Evolutionary conservation across 1,140 invertebrate genomes (phyloP).

Genomic region (Aleiodes sp.): DNA sequence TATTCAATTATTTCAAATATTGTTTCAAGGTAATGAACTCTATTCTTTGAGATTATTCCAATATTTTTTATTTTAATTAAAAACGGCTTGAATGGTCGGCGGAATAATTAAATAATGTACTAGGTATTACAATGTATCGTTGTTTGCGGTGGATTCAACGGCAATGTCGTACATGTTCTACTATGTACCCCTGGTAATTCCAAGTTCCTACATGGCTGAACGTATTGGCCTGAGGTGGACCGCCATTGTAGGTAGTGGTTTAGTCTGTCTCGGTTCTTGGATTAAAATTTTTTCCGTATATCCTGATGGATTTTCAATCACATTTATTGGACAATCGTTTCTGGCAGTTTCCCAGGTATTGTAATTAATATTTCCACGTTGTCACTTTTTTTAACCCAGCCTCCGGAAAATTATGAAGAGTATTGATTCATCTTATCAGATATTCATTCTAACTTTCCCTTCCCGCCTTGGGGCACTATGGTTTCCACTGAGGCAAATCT

Average conservation of each 20-base stretch:
- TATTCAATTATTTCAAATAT: slow-evolving; percentile 69
- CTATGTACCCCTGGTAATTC: slow-evolving; percentile 76
- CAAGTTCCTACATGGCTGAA: slow-evolving; percentile 73
- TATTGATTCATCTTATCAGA: slow-evolving; percentile 34
- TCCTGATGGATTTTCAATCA: slow-evolving; percentile 71
- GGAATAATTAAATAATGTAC: too few relatives aligned
- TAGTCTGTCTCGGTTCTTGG: slow-evolving; percentile 73
- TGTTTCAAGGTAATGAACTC: slow-evolving; percentile 55
- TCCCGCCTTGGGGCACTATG: slow-evolving; percentile 75
- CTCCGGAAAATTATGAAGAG: not conserved
- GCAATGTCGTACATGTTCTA: slow-evolving; percentile 77
- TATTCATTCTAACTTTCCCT: slow-evolving; percentile 77
- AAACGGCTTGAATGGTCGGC: too few relatives aligned
- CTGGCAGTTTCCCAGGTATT: slow-evolving; percentile 71
- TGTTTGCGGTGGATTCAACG: slow-evolving; percentile 74
- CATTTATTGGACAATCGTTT: slow-evolving; percentile 76
- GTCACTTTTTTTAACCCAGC: too few relatives aligned
- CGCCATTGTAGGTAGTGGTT: slow-evolving; percentile 53
- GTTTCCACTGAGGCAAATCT: slow-evolving; percentile 72
- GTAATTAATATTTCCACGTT: too few relatives aligned
- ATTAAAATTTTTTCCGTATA: slow-evolving; percentile 74
- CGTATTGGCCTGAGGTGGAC: slow-evolving; percentile 56
- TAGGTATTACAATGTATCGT: slow-evolving; percentile 68
- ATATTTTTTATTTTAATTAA: not conserved
- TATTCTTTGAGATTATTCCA: not conserved